Conservation (phyloP, 1,140 invertebrate genomes). For the Paraescarpia echinospica region DNA sequence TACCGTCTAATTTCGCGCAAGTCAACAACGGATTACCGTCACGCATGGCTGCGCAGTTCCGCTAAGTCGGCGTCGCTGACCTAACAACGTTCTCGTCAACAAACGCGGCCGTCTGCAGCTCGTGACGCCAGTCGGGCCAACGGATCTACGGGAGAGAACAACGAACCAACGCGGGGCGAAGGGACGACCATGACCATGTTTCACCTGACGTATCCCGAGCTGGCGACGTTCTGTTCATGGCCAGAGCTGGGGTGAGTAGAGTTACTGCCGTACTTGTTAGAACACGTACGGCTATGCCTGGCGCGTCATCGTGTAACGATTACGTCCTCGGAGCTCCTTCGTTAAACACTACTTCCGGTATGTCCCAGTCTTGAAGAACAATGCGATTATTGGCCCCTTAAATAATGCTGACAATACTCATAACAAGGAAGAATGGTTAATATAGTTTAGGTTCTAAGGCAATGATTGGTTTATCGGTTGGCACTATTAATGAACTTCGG, state of each 20-base stretch:
- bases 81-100: neutral
- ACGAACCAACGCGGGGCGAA: neutral
- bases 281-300: neutral
- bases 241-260: conserved; percentile 22
- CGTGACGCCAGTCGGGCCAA: neutral
- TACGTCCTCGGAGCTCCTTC: neutral
- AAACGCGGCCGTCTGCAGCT: neutral
- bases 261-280: neutral
- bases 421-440: neutral
- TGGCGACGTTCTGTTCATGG: conserved; percentile 9
- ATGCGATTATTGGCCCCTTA: neutral
- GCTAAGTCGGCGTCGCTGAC: neutral
- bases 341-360: neutral
- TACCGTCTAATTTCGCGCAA: neutral
- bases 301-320: neutral
- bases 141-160: no score
- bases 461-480: neutral
- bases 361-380: neutral
- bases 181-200: conserved; percentile 17
- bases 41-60: neutral
- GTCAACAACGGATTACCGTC: neutral
- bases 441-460: neutral
- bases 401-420: neutral
- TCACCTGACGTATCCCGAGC: conserved; percentile 16
- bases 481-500: neutral